Evolutionary conservation across 2,888 invertebrate species (phyloP).

Genomic region (Amphipoea lucens): DNA sequence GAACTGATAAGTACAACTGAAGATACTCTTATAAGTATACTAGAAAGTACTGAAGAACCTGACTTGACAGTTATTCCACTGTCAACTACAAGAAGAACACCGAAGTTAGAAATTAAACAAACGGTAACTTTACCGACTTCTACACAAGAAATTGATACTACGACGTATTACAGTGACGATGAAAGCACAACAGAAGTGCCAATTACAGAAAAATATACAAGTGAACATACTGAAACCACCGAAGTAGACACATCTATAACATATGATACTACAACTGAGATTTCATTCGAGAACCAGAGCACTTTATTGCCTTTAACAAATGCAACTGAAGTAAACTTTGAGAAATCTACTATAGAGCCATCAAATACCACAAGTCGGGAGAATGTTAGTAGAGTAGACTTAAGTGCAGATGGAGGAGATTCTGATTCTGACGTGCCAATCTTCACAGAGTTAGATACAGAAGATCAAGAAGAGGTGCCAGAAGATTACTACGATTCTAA

Average conservation of each 20-base stretch:
- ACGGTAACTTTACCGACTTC: slow-evolving; percentile 80
- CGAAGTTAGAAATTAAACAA: slow-evolving; percentile 76
- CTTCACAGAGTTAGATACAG: slow-evolving; percentile 83
- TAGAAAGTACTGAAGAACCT: slow-evolving; percentile 81
- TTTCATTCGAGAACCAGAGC: slow-evolving; percentile 34
- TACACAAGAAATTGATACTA: slow-evolving; percentile 65
- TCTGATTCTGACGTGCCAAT: slow-evolving; percentile 77
- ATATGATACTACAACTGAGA: slow-evolving; percentile 55
- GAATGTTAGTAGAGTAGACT: slow-evolving; percentile 55
- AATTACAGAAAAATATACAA: slow-evolving; percentile 51
- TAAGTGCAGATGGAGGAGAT: slow-evolving; percentile 71
- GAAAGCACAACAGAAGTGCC: slow-evolving; percentile 58
- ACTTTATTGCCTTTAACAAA: slow-evolving; percentile 45
- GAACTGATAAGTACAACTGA: slow-evolving; percentile 86
- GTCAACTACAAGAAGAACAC: slow-evolving; percentile 76
- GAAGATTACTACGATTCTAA: slow-evolving; percentile 88
- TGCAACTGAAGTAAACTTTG: slow-evolving; percentile 42
- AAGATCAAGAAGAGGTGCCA: slow-evolving; percentile 79
- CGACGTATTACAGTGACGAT: slow-evolving; percentile 59
- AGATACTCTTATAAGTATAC: slow-evolving; percentile 74
- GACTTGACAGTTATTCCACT: slow-evolving; percentile 86
- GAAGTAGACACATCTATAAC: slow-evolving; percentile 33
- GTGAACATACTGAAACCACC: slow-evolving; percentile 42
- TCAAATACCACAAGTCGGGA: slow-evolving; percentile 34
- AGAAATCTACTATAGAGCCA: slow-evolving; percentile 36